Percentiles rank a stretch among this genome's conserved stretches.
phyloP scores from a whole-genome alignment of 2,888 invertebrate genomes.

The Lingula anatina region DNA sequence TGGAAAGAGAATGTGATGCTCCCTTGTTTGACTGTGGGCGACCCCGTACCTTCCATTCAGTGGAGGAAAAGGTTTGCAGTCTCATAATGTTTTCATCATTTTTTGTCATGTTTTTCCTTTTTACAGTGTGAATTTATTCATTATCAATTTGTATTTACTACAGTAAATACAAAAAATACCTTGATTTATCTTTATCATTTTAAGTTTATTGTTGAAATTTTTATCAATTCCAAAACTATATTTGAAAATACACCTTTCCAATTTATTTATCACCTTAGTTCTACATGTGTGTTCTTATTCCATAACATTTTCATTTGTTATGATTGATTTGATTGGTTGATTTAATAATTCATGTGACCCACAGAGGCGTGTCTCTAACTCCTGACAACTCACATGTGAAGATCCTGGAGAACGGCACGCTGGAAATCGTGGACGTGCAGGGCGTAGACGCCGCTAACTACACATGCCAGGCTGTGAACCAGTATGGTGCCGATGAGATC shows the following conservation, averaged over 20 bases:
- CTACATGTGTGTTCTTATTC: not conserved
- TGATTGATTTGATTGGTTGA: not conserved
- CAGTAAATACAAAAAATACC: too few species aligned
- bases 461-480: slow-evolving; percentile 87
- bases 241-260: too few species aligned
- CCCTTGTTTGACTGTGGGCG: slow-evolving; percentile 87
- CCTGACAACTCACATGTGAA: slow-evolving; percentile 50
- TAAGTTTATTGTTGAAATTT: too few species aligned
- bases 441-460: slow-evolving; percentile 91
- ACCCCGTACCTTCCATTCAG: slow-evolving; percentile 80
- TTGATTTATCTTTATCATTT: too few species aligned
- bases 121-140: too few species aligned
- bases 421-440: slow-evolving; percentile 83
- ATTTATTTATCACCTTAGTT: too few species aligned
- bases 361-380: slow-evolving; percentile 25
- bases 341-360: slow-evolving; percentile 1
- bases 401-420: slow-evolving; percentile 78
- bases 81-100: too few species aligned
- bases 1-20: slow-evolving; percentile 85
- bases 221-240: too few species aligned
- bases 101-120: too few species aligned
- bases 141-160: too few species aligned
- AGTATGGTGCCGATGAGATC: slow-evolving; percentile 86
- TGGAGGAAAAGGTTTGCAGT: slow-evolving; percentile 76
- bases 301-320: not conserved